Conservation (phyloP, 2,797 vertebrate genomes). For the Gallinago nigripennis region DNA sequence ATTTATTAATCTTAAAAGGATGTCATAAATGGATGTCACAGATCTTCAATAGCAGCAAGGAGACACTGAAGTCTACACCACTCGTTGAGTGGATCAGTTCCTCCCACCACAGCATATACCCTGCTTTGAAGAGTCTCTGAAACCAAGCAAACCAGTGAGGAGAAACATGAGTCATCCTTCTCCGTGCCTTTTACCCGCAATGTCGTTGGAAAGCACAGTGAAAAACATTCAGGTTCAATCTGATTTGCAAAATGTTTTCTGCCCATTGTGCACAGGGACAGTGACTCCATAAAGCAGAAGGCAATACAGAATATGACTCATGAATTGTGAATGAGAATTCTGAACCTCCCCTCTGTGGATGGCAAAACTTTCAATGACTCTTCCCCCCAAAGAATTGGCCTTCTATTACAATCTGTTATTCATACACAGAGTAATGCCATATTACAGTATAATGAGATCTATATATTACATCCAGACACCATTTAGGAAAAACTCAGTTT, state of each 20-base stretch:
- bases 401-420: conserved; percentile 32
- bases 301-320: conserved; percentile 21
- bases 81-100: not conserved
- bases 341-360: not conserved
- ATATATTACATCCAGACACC: not conserved
- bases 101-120: not conserved
- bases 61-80: not conserved
- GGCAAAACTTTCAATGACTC: conserved; percentile 13
- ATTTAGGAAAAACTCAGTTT: conserved; percentile 15
- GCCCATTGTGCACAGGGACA: not conserved
- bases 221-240: not conserved
- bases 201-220: not conserved
- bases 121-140: not conserved
- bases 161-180: not conserved
- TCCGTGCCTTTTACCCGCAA: not conserved
- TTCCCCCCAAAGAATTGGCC: not conserved
- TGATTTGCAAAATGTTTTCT: conserved; percentile 13
- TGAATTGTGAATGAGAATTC: not conserved
- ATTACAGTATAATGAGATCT: conserved; percentile 7
- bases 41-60: not conserved
- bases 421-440: not conserved
- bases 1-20: not conserved
- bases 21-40: not conserved
- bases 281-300: conserved; percentile 42
- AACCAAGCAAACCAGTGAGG: not conserved